Evolutionary conservation across 2,113 vertebrate species (phyloP).

Genomic region (Zeus faber): DNA sequence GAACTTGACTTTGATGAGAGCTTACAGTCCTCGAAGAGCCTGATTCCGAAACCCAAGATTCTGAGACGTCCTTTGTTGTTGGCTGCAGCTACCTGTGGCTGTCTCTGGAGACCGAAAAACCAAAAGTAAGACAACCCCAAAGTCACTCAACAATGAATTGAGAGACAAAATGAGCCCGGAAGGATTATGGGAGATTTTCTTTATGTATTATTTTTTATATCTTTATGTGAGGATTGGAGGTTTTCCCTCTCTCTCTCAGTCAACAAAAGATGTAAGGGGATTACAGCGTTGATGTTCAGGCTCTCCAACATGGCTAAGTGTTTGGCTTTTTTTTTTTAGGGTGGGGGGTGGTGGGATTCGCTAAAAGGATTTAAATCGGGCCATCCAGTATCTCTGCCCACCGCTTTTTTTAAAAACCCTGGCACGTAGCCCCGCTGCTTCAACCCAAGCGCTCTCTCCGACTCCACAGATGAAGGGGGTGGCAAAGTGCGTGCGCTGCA

Average conservation of each 20-base stretch:
- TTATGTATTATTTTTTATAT: not conserved
- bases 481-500: not conserved
- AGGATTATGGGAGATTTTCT: conserved; percentile 24
- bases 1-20: too few relatives aligned
- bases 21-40: too few relatives aligned
- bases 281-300: conserved; percentile 51
- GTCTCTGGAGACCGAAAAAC: not conserved
- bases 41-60: too few relatives aligned
- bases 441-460: too few relatives aligned
- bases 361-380: conserved; percentile 55
- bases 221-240: not conserved
- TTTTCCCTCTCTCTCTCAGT: conserved; percentile 13
- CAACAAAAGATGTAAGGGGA: conserved; percentile 56
- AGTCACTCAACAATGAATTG: conserved; percentile 28
- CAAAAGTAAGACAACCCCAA: not conserved
- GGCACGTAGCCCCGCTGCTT: conserved; percentile 46
- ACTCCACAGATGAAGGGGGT: too few relatives aligned
- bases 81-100: conserved; percentile 7
- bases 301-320: conserved; percentile 22
- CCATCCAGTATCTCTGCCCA: conserved; percentile 46
- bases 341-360: not conserved
- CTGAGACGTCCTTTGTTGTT: not conserved
- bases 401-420: conserved; percentile 50
- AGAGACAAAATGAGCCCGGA: conserved; percentile 10
- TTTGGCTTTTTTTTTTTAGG: conserved; percentile 18